Conservation (phyloP, 2,797 vertebrate species). For the Rhynchotus rufescens region DNA sequence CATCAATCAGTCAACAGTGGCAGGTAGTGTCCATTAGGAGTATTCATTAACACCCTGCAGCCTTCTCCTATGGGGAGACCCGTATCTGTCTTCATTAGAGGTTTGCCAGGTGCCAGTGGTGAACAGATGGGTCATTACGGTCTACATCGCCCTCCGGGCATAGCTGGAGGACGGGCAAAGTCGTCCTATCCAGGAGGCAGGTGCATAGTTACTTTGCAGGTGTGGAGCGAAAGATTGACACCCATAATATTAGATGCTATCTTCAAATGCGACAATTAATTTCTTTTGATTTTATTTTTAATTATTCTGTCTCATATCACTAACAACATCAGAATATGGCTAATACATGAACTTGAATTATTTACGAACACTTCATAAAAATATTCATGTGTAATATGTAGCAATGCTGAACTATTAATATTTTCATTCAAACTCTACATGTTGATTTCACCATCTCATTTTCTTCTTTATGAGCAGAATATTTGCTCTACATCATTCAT, state of each 20-base stretch:
- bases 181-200: conserved; percentile 64
- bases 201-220: conserved; percentile 46
- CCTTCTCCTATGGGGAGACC: conserved; percentile 83
- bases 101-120: conserved; percentile 84
- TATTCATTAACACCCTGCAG: conserved; percentile 91
- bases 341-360: not conserved
- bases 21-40: conserved; percentile 86
- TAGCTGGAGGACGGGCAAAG: conserved; percentile 90
- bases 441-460: not conserved
- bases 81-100: conserved; percentile 98
- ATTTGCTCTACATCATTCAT: not conserved
- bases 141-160: conserved; percentile 82
- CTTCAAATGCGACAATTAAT: not conserved
- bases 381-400: not conserved
- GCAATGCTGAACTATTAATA: not conserved
- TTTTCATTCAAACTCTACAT: not conserved
- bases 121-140: conserved; percentile 97
- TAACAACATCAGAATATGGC: not conserved
- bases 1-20: conserved; percentile 82
- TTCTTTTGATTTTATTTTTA: not conserved
- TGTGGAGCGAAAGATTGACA: not conserved
- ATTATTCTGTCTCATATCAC: not conserved
- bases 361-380: not conserved
- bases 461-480: not conserved
- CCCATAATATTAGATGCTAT: not conserved